phyloP scores from a whole-genome alignment of 2,888 invertebrate genomes.

The Smittia aterrima region DNA sequence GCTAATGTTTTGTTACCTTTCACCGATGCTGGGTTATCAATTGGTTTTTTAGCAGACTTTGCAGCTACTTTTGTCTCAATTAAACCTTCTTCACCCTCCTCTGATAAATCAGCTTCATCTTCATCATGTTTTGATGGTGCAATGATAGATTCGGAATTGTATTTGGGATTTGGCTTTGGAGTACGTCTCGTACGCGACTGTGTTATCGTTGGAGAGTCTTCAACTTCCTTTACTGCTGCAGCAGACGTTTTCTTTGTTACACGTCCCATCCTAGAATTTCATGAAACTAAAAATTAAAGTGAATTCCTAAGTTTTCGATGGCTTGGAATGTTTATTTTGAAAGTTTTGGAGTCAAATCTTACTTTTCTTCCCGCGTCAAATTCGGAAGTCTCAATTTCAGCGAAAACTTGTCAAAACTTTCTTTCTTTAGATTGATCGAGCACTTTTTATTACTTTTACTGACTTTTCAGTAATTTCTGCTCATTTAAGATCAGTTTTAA shows the following conservation, averaged over 20 bases:
- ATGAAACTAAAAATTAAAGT: slow-evolving; percentile 13
- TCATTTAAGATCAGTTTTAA: too few species aligned
- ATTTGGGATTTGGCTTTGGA: slow-evolving; percentile 54
- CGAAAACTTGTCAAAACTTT: neutral
- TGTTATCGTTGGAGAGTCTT: slow-evolving; percentile 21
- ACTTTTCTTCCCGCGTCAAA: slow-evolving; percentile 12
- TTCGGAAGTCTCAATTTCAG: neutral
- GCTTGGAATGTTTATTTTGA: slow-evolving; percentile 19
- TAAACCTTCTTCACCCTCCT: neutral
- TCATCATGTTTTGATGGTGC: slow-evolving; percentile 43
- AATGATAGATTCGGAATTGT: slow-evolving; percentile 51
- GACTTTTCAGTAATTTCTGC: neutral
- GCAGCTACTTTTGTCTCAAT: slow-evolving; percentile 21
- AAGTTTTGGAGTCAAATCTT: neutral
- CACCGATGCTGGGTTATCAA: neutral
- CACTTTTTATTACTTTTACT: neutral
- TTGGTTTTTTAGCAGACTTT: neutral
- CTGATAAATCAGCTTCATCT: slow-evolving; percentile 38
- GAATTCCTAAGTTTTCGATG: neutral
- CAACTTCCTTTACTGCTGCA: slow-evolving; percentile 15
- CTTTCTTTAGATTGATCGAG: neutral
- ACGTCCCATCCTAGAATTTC: slow-evolving; percentile 29
- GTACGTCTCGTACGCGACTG: slow-evolving; percentile 49
- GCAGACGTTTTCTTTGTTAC: slow-evolving; percentile 32
- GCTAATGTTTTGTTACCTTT: neutral